Evolutionary conservation across 2,888 invertebrate genomes (phyloP), one percentile per base, ranked within the genome.

Genomic region (Rhimphoctona megacephalus): DNA sequence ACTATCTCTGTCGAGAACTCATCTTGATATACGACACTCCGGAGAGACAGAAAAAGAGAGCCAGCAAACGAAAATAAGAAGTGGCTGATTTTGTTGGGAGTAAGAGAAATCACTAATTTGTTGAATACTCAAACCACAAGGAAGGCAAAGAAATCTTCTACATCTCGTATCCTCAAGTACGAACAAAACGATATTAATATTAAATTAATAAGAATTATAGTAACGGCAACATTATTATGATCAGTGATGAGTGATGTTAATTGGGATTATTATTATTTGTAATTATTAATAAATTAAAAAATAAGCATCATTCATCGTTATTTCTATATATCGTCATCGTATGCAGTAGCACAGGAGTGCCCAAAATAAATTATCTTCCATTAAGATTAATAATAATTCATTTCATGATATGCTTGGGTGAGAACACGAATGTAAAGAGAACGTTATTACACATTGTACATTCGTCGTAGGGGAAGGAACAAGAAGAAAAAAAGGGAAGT

Each of bases 71-170:
- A 76, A 73, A 81, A 83, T n/a, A 76, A 33, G 25, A 73, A 76
- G 54, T 64, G 49, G 64, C 52, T 66, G 66, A 79, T 83, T 72
- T 66, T 66, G 69, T 54, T 72, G 57, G 73, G 64, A 66, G 88
- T 92, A 93, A 92, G 92, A 93, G 93, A 91, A 92, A 91, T 92
- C 89, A 90, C 89, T 92, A 93, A 93, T 93, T 93, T 93, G 93
- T 93, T 92, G 92, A 89, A 90, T 91, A 86, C 83, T 85, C 76
- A 52, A 61, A 46, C 72, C 64, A 33, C 2, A 1, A 14, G 64
- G 25, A 76, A 86, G 87, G 85, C 84, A 61, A 69, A 25, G 72
- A 43, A 9, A 1, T 5, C 2, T 80, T 89, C 85, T 85, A 85
- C 87, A 88, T 91, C 89, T 88, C 80, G 85, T 87, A 78, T 88